Conservation (phyloP, 2,797 vertebrate species). For the Sebastes umbrosus region DNA sequence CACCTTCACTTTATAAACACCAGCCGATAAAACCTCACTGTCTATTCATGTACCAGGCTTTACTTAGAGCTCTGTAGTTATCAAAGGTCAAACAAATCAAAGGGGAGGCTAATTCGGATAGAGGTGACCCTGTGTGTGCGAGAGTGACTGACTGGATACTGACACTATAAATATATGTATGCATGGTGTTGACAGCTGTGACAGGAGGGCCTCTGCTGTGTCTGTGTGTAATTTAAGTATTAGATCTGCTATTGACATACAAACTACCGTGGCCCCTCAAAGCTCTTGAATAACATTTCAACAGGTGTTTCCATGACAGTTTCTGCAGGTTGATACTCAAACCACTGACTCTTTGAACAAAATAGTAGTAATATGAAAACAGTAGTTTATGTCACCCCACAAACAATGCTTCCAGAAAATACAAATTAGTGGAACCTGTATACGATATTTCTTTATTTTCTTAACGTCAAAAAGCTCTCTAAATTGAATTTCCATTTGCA, state of each 20-base stretch:
- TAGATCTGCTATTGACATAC: background rate
- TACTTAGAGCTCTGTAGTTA: background rate
- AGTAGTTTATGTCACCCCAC: background rate
- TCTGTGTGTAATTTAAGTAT: constrained; percentile 14
- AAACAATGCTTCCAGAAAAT: background rate
- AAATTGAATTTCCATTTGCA: background rate
- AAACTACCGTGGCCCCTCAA: background rate
- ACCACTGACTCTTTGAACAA: background rate
- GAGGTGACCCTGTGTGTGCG: constrained; percentile 57
- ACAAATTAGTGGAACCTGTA: background rate
- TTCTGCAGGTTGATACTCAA: background rate
- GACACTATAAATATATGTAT: constrained; percentile 57
- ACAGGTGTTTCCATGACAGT: constrained; percentile 1
- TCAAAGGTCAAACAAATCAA: background rate
- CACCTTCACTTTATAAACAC: background rate
- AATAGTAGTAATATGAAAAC: too few species aligned
- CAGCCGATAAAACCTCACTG: constrained; percentile 1
- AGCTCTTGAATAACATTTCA: background rate
- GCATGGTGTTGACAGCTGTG: constrained; percentile 57
- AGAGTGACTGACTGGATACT: constrained; percentile 18
- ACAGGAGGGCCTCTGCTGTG: constrained; percentile 8
- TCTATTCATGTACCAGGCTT: constrained; percentile 30
- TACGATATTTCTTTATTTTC: background rate
- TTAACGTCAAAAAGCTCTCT: background rate
- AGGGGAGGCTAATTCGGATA: constrained; percentile 36